Base-by-base conservation (phyloP, 1,140 invertebrate species). In the Drosophila bipectinata region DNA sequence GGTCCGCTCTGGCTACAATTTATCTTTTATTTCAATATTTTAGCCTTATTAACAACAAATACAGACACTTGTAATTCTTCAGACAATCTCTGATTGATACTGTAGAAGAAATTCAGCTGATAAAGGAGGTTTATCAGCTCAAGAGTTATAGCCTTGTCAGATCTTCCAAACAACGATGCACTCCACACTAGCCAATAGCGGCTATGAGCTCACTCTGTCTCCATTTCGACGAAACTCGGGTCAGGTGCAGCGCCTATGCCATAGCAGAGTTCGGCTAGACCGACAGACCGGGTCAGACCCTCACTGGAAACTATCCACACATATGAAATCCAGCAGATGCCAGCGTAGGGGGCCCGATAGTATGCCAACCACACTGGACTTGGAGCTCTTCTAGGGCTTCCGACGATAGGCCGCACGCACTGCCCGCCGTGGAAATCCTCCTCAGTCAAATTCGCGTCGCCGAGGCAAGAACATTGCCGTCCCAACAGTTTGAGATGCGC, bases 371-470 rank as follows among this genome's bases (percentile, higher is more conserved):
- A 30, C 28, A 39, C 21, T 41, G 34, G 30, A 55, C 54, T 41
- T 15, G 47, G 54, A 49, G 30, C 56, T 47, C 55, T 84, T 84
- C 48, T 84, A 72, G 58, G 80, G 80, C 80, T 84, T 84, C 80
- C 58, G 52, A 48, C 53, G 44, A 51, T 58, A 18, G 53, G 37
- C 32, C 55, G 60, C 59, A 66, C 56, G 64, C 64, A 56, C 49
- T 63, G 60, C n/a, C 37, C 49, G 30, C 58, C 56, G 56, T 52
- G 57, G 75, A 62, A 63, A 66, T 76, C 54, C 72, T 71, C 66
- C 51, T 88, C 82, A 85, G 82, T 87, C 81, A 69, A 74, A 82
- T 39, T 52, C 83, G 79, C 79, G 79, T 72, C 61, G 78, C 82
- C 48, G 79, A 51, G 47, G 55, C 79, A 75, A 32, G 83, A 64